These are phyloP conservation scores for Erethizon dorsatum DNA, from an alignment of 2,797 vertebrate species.

Conservation along the genomic window DNA sequence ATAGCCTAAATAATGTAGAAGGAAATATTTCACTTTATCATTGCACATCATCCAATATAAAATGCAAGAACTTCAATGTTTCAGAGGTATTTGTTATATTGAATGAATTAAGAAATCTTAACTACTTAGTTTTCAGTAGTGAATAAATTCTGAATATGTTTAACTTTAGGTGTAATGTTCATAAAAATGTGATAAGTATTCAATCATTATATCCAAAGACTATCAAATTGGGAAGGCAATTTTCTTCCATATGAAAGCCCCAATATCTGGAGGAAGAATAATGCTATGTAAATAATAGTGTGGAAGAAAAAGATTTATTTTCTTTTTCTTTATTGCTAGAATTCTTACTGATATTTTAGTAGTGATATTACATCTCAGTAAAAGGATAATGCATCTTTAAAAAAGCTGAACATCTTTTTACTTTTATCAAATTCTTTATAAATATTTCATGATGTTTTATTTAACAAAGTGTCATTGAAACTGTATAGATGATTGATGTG, in stretches of 20 bases:
- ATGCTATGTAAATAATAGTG: conserved; percentile 83
- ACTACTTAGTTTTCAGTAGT: conserved; percentile 56
- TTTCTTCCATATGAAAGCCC: background rate
- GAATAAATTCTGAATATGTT: conserved; percentile 18
- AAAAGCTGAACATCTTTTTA: conserved; percentile 92
- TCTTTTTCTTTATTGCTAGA: conserved; percentile 84
- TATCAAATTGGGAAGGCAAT: background rate
- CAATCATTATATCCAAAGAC: conserved; percentile 2
- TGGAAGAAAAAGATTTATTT: conserved; percentile 81
- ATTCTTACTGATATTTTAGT: conserved; percentile 89
- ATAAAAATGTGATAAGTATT: conserved; percentile 36
- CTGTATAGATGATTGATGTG: conserved; percentile 92
- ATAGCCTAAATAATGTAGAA: background rate
- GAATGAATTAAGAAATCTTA: conserved; percentile 26
- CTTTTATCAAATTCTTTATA: conserved; percentile 94
- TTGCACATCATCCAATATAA: background rate
- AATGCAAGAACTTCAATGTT: conserved; percentile 16
- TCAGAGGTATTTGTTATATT: conserved; percentile 50
- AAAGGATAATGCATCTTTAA: conserved; percentile 90
- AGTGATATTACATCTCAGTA: conserved; percentile 89
- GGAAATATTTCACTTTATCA: conserved; percentile 38
- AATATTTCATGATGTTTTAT: conserved; percentile 94
- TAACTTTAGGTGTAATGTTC: conserved; percentile 39
- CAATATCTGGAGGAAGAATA: conserved; percentile 14
- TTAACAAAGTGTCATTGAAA: conserved; percentile 93